A percentile compares a stretch with the other conserved stretches of the same genome.
Evolutionary conservation across 2,888 invertebrate genomes (phyloP).

Genomic region (Ariolimax columbianus): DNA sequence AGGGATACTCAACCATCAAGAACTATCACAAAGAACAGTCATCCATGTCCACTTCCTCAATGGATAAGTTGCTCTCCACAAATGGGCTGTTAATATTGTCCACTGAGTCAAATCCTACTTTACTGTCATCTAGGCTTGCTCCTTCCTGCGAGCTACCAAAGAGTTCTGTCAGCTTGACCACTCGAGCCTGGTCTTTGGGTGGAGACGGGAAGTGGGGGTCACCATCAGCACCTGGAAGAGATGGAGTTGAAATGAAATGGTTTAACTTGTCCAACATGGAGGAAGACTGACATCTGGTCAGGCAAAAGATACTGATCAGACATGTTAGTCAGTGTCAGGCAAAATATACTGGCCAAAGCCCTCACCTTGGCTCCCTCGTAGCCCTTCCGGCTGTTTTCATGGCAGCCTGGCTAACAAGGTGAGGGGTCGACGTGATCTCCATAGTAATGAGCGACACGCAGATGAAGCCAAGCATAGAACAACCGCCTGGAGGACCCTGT

Average conservation of each 20-base stretch:
- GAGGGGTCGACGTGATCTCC: no score
- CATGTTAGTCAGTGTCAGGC: no score
- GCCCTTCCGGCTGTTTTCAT: no score
- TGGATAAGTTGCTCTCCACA: constrained; percentile 54
- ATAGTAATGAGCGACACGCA: no score
- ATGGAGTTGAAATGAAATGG: not conserved
- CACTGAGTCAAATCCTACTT: constrained; percentile 7
- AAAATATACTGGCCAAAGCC: no score
- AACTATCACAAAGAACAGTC: constrained; percentile 47
- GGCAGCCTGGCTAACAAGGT: no score
- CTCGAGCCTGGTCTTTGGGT: not conserved
- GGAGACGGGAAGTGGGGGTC: constrained; percentile 29
- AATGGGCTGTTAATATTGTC: constrained; percentile 35
- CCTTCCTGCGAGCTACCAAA: constrained; percentile 23
- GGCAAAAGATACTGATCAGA: no score
- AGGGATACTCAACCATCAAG: no score
- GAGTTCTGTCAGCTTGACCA: constrained; percentile 34
- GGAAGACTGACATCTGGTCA: no score
- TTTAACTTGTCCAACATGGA: not conserved
- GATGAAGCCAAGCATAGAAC: no score
- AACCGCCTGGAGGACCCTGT: no score
- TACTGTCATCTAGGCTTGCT: constrained; percentile 22
- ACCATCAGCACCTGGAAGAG: constrained; percentile 24
- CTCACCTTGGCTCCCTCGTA: no score
- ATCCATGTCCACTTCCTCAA: constrained; percentile 61